These are phyloP conservation scores for Pseudochromis fuscus DNA, from an alignment of 2,797 vertebrate genomes.

Conservation along the genomic window DNA sequence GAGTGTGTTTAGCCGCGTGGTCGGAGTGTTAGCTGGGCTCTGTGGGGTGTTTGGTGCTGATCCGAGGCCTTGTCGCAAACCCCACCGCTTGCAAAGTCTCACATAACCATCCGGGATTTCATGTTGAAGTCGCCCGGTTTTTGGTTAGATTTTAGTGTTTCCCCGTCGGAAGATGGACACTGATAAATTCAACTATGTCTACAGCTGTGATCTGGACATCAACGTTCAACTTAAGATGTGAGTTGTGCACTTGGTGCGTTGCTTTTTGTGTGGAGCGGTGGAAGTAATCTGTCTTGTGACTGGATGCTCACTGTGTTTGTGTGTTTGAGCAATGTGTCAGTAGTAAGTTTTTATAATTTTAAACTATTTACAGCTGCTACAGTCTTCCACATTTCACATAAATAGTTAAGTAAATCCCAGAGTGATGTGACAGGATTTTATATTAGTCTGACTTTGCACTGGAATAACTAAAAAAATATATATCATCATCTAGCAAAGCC, in stretches of 20 bases:
- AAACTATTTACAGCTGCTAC: background rate
- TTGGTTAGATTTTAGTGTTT: constrained; percentile 43
- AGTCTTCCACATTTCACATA: too few species aligned
- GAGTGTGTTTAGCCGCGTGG: background rate
- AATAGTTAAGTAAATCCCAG: too few species aligned
- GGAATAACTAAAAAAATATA: background rate
- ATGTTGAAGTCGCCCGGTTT: constrained; percentile 63
- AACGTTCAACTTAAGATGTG: constrained; percentile 98
- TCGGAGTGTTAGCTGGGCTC: background rate
- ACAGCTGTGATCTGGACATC: constrained; percentile 97
- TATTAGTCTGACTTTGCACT: too few species aligned
- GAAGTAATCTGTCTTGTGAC: constrained; percentile 60
- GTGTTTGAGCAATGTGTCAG: background rate
- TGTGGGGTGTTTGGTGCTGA: constrained; percentile 32
- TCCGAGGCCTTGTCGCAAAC: constrained; percentile 73
- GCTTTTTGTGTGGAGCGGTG: constrained; percentile 9
- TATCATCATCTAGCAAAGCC: too few species aligned
- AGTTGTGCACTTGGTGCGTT: constrained; percentile 70
- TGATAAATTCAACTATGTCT: constrained; percentile 95
- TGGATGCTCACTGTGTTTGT: constrained; percentile 38
- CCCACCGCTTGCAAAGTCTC: constrained; percentile 53
- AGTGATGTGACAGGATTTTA: too few species aligned
- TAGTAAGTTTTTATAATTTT: background rate
- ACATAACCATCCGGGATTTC: constrained; percentile 58
- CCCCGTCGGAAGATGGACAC: constrained; percentile 86